Conservation (phyloP, 2,113 vertebrate species). For the Heterochromis multidens region DNA sequence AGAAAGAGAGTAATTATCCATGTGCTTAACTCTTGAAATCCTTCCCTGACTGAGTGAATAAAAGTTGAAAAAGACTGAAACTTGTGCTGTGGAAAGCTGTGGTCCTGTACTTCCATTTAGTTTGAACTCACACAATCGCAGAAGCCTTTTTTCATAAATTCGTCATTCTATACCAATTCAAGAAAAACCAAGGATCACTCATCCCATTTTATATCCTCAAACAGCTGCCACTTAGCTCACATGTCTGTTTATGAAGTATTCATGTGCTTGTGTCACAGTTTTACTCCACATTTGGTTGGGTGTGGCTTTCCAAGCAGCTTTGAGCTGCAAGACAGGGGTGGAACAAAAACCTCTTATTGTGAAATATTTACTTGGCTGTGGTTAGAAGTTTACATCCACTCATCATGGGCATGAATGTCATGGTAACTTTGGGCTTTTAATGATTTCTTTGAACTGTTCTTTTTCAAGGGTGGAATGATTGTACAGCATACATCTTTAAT, state of each 20-base stretch:
- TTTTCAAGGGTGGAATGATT: not conserved
- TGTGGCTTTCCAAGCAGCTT: not conserved
- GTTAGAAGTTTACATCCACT: not conserved
- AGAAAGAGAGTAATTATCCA: constrained; percentile 38
- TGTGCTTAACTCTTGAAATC: constrained; percentile 36
- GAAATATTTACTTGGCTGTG: constrained; percentile 4
- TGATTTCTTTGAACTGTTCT: not conserved
- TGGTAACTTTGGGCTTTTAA: too few relatives aligned
- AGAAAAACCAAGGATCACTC: not conserved
- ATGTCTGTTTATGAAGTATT: constrained; percentile 1
- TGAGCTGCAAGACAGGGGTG: not conserved
- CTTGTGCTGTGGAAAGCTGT: not conserved
- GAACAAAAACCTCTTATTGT: not conserved
- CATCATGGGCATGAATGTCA: too few relatives aligned
- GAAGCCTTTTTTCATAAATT: not conserved
- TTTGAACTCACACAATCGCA: not conserved
- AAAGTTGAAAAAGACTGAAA: constrained; percentile 1
- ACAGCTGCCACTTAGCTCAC: not conserved
- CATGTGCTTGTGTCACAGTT: not conserved
- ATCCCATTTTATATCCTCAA: not conserved
- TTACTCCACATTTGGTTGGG: not conserved
- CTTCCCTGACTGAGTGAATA: constrained; percentile 4
- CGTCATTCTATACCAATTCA: not conserved
- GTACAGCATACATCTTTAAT: not conserved
- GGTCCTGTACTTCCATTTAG: not conserved